phyloP scores from a whole-genome alignment of 2,888 invertebrate genomes.

The Pyrocoelia pectoralis region DNA sequence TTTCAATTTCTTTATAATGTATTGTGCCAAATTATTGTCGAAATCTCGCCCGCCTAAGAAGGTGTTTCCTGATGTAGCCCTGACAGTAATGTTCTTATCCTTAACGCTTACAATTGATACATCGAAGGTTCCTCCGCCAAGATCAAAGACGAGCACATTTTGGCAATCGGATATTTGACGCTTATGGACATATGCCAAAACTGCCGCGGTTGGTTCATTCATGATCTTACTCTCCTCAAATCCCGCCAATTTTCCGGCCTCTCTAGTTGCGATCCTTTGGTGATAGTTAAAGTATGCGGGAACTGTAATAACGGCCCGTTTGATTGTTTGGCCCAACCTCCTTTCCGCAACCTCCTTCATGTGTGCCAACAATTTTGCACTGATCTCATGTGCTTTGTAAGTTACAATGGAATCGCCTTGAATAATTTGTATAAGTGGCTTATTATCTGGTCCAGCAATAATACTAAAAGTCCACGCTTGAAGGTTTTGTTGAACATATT shows the following conservation, averaged over 20 bases:
- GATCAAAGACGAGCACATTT: slow-evolving; percentile 75
- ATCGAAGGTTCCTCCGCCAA: slow-evolving; percentile 90
- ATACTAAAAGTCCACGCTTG: slow-evolving; percentile 85
- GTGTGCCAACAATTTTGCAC: slow-evolving; percentile 82
- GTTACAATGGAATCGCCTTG: slow-evolving; percentile 75
- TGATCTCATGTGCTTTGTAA: slow-evolving; percentile 83
- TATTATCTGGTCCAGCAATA: slow-evolving; percentile 67
- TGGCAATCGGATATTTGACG: slow-evolving; percentile 75
- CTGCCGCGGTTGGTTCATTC: slow-evolving; percentile 89
- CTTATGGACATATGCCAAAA: slow-evolving; percentile 82
- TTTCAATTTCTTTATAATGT: slow-evolving; percentile 79
- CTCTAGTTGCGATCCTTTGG: slow-evolving; percentile 85
- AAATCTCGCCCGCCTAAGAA: slow-evolving; percentile 82
- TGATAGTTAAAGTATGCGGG: slow-evolving; percentile 85
- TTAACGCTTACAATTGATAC: slow-evolving; percentile 89
- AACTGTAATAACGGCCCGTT: slow-evolving; percentile 79
- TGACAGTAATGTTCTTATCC: slow-evolving; percentile 78
- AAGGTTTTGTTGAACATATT: slow-evolving; percentile 77
- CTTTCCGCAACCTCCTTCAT: slow-evolving; percentile 83
- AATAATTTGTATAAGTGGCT: slow-evolving; percentile 75
- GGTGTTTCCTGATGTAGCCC: slow-evolving; percentile 81
- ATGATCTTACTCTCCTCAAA: slow-evolving; percentile 88
- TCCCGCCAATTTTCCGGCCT: slow-evolving; percentile 84
- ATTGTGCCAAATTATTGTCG: slow-evolving; percentile 78
- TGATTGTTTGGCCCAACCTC: slow-evolving; percentile 71